Percentiles rank a stretch among this genome's conserved stretches.
Conservation (phyloP, 2,797 vertebrate genomes). For the Fratercula arctica region DNA sequence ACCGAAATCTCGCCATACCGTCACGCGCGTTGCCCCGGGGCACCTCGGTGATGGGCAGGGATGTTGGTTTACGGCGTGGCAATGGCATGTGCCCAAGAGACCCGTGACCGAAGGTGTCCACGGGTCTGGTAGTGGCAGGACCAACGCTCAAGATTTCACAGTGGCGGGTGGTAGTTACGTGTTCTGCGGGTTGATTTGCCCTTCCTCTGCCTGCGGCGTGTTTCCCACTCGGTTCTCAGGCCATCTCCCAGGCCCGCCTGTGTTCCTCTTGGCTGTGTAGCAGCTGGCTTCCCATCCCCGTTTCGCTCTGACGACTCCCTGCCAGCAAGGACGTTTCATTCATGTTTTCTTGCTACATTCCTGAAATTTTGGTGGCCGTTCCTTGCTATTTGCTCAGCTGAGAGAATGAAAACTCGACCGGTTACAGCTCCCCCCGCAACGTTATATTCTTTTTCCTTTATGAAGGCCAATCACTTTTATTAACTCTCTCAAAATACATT, state of each 20-base stretch:
- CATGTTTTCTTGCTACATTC: fast-evolving
- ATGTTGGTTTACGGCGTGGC: fast-evolving
- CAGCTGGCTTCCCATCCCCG: not conserved
- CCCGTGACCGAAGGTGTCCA: fast-evolving
- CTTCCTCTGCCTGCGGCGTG: not conserved
- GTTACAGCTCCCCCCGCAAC: not conserved
- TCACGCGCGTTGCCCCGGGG: fast-evolving
- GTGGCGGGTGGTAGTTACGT: not conserved
- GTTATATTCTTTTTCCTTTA: not conserved
- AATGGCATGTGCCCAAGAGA: fast-evolving
- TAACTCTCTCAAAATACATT: not conserved
- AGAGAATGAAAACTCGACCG: not conserved
- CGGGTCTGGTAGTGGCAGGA: not conserved
- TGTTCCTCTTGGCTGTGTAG: not conserved
- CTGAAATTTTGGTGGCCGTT: not conserved
- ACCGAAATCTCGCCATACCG: fast-evolving
- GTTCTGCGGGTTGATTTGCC: not conserved
- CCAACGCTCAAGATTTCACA: fast-evolving
- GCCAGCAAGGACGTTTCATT: fast-evolving
- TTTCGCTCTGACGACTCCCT: not conserved
- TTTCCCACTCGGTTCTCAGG: not conserved
- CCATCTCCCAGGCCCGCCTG: fast-evolving
- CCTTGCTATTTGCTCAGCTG: not conserved
- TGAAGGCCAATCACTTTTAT: conserved; percentile 18
- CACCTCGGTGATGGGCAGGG: not conserved